Evolutionary conservation across 2,113 vertebrate genomes (phyloP), one percentile per base, ranked within the genome.

Genomic region (Campylorhamphus procurvoides): DNA sequence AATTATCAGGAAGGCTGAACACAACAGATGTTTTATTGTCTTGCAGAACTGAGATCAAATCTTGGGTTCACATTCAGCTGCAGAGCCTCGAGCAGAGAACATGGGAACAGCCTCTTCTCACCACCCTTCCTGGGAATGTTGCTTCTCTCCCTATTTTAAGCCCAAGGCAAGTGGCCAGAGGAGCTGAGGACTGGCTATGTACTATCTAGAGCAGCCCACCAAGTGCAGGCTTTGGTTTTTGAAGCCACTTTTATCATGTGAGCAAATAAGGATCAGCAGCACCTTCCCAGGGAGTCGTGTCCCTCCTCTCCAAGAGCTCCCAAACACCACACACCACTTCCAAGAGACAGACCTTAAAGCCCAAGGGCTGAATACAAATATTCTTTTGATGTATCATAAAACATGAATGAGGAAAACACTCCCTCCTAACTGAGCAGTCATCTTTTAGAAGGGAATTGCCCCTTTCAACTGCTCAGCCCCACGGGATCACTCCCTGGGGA

Each of bases 1-100:
- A 92, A 94, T 96, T 94, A 96, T 75, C 72, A 55, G 86, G 76
- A 84, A 81, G 73, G 92, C 90, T 76, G 94, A 95, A 79, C 83
- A 92, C 71, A 94, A 63, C 96, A 95, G 96, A 84, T 92, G 93
- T 84, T 90, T 94, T 14, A 92, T 89, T 95, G 96, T 94, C 88
- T 52, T 78, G 46, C n/a, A 93, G 73, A 58, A 87, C 84, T 10
- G 53, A 87, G 69, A 92, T 82, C 76, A 78, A 18, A 75, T 58
- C 88, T 93, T 84, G 56, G 68, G 79, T n/a, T 92, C 47, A 18
- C 56, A 22, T 67, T 92, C 52, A 87, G 66, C 78, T 42, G 76
- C 66, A 69, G 76, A 49, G n/a, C 53, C 69, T 40, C 5, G 29
- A 66, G 67, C 1, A 0, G 64, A 92, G 62, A 92, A 89, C 49